Evolutionary conservation across 2,888 invertebrate genomes (phyloP).

Genomic region (Catocala sponsa): DNA sequence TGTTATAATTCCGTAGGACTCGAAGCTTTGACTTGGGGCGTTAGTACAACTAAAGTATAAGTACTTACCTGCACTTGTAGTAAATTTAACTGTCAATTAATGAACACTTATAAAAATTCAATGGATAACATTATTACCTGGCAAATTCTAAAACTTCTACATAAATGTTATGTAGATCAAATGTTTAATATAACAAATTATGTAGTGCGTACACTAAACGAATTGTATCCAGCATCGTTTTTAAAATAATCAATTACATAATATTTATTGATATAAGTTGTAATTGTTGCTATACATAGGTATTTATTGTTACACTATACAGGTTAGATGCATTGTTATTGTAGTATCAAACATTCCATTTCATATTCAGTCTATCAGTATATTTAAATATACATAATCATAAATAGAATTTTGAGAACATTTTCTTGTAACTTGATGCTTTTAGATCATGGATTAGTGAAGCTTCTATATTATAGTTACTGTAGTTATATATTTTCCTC

Average conservation of each 20-base stretch:
- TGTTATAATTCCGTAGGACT: constrained; percentile 67
- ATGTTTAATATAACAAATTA: constrained; percentile 39
- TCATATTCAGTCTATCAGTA: constrained; percentile 51
- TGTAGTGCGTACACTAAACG: constrained; percentile 29
- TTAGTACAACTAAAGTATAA: constrained; percentile 69
- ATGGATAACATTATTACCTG: constrained; percentile 36
- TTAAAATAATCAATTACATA: constrained; percentile 30
- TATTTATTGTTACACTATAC: constrained; percentile 46
- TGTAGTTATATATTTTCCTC: constrained; percentile 32
- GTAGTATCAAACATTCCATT: constrained; percentile 70
- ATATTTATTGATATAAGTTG: constrained; percentile 27
- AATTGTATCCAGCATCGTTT: constrained; percentile 26
- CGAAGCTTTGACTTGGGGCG: constrained; percentile 61
- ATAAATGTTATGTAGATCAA: constrained; percentile 54
- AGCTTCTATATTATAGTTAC: constrained; percentile 55
- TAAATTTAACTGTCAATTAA: constrained; percentile 68
- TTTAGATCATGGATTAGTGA: constrained; percentile 58
- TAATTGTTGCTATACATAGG: constrained; percentile 43
- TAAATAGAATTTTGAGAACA: constrained; percentile 18
- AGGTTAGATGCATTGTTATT: constrained; percentile 39
- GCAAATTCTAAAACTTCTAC: constrained; percentile 29
- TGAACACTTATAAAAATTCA: constrained; percentile 46
- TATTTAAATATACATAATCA: constrained; percentile 27
- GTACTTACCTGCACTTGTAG: constrained; percentile 62
- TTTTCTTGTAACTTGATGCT: constrained; percentile 47